Evolutionary conservation across 2,113 vertebrate genomes (phyloP), one percentile per base, ranked within the genome.

Genomic region (Notiomystis cincta): DNA sequence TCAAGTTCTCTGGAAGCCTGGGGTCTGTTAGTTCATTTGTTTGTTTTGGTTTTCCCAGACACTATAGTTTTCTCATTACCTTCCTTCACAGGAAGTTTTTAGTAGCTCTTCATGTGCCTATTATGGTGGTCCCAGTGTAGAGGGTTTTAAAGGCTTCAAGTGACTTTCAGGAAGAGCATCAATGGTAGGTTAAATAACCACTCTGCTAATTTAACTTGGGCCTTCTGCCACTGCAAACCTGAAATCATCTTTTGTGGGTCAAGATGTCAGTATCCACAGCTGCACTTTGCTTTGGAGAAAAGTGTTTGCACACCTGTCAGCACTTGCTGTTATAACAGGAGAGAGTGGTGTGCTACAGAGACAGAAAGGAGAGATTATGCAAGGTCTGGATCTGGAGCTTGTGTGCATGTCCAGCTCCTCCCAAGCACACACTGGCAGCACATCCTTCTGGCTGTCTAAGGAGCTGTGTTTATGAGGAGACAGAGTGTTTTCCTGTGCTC

Each of bases 61-160:
- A 4, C 69, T 82, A 58, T 9, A 93, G 47, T 66, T 83, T 97
- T 92, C 79, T 97, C 88, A 91, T 94, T 88, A 88, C 48, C 85
- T 95, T 96, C 71, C 47, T 73, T 92, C 48, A 37, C 50, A 75
- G 94, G 82, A 97, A 96, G 92, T 65, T 89, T 88, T 85, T 96
- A 94, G 86, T 85, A 92, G 54, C 21, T 97, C 42, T 86, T 93
- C 50, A 72, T 82, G 87, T 67, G 51, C 35, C 45, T 92, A 16
- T 89, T 92, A 83, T 6, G 13, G 42, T 44, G 79, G 61, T 70
- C 66, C 35, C 13, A 50, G 35, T 28, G 17, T 30, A 57, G 53
- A 81, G 24, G 47, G 15, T 15, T 88, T 82, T 71, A 70, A 81
- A 95, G 37, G 19, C 17, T 94, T 69, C n/a, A 53, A 81, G 27